A percentile compares a stretch with the other conserved stretches of the same genome.
Evolutionary conservation across 2,113 vertebrate species (phyloP).

Genomic region (Cygnus buccinator): DNA sequence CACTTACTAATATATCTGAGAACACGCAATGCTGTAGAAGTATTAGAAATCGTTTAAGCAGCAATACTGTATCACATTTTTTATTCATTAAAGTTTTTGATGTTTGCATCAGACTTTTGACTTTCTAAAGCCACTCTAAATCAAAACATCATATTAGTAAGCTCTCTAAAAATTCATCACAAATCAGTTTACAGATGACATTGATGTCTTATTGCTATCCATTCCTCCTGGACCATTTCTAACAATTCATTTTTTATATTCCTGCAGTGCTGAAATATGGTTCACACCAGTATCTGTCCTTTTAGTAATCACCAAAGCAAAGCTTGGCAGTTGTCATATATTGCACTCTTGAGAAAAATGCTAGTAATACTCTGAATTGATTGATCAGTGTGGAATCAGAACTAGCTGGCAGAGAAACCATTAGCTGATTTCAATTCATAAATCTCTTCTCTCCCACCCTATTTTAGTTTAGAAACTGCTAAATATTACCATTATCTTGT

Average conservation of each 20-base stretch:
- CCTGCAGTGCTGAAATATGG: constrained; percentile 75
- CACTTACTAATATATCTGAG: not conserved
- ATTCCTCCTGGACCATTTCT: constrained; percentile 73
- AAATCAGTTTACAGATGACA: constrained; percentile 78
- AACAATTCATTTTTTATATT: constrained; percentile 77
- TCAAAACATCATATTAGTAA: constrained; percentile 73
- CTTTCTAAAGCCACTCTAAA: constrained; percentile 67
- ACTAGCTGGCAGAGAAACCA: constrained; percentile 61
- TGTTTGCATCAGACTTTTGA: constrained; percentile 59
- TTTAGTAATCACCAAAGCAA: constrained; percentile 79
- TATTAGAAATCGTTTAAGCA: constrained; percentile 50
- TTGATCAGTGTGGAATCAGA: constrained; percentile 72
- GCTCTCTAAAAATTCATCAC: constrained; percentile 75
- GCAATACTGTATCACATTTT: not conserved
- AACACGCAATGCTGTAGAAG: not conserved
- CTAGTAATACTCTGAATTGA: constrained; percentile 75
- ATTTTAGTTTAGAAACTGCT: constrained; percentile 46
- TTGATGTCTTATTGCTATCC: constrained; percentile 79
- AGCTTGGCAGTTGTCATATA: constrained; percentile 77
- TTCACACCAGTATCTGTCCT: constrained; percentile 75
- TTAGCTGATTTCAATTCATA: constrained; percentile 54
- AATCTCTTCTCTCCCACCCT: not conserved
- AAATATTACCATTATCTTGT: constrained; percentile 42
- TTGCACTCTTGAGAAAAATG: constrained; percentile 79
- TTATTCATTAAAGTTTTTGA: constrained; percentile 64